Evolutionary conservation across 2,888 invertebrate genomes (phyloP).

Genomic region (Dinocampus coccinellae): DNA sequence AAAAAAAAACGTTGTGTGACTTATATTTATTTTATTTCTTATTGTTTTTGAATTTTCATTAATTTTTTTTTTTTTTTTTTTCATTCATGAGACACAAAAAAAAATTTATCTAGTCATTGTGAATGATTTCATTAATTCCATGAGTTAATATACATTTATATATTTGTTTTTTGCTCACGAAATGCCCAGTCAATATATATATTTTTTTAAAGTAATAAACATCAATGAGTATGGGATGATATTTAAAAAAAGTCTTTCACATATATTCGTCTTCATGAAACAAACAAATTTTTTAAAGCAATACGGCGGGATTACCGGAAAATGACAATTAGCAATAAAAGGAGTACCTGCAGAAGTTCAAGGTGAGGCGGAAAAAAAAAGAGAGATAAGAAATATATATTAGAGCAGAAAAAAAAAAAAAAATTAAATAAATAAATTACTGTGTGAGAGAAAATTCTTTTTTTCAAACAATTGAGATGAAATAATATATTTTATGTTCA

Average conservation of each 20-base stretch:
- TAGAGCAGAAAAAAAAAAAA: background rate
- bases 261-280: constrained; percentile 4
- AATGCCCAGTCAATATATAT: constrained; percentile 10
- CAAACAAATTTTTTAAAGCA: constrained; percentile 47
- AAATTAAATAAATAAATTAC: no score
- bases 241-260: background rate
- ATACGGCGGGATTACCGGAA: constrained; percentile 50
- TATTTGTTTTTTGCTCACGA: no score
- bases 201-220: constrained; percentile 32
- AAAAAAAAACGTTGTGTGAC: constrained; percentile 39
- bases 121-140: no score
- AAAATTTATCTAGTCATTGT: no score
- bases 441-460: constrained; percentile 6
- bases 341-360: constrained; percentile 51
- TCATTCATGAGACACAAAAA: no score
- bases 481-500: background rate
- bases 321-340: constrained; percentile 57
- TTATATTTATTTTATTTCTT: background rate
- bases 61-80: background rate
- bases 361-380: constrained; percentile 27
- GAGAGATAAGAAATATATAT: constrained; percentile 17
- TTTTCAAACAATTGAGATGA: background rate
- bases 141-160: no score
- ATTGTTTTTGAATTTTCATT: background rate
- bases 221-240: constrained; percentile 31